Conservation (phyloP, 2,113 vertebrate genomes). For the Apistogramma diplotaenia region DNA sequence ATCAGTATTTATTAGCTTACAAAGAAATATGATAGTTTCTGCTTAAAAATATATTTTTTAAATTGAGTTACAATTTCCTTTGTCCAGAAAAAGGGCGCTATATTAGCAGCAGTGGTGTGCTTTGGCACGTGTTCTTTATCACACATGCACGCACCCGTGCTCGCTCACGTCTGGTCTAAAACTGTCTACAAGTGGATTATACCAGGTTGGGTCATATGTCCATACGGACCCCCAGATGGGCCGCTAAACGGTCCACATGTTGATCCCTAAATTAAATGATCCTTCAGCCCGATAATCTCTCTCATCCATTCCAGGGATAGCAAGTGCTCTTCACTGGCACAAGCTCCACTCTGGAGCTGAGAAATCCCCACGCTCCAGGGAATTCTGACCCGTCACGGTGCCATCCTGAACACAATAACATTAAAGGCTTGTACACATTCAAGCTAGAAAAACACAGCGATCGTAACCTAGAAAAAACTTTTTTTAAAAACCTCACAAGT, state of each 20-base stretch:
- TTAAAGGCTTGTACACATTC: not conserved
- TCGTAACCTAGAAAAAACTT: not conserved
- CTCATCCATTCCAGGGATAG: constrained; percentile 65
- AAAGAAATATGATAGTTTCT: too few relatives aligned
- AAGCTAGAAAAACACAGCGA: not conserved
- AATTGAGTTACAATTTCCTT: not conserved
- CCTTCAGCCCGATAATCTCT: constrained; percentile 69
- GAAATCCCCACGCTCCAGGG: constrained; percentile 48
- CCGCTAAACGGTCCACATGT: constrained; percentile 59
- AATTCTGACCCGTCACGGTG: constrained; percentile 19
- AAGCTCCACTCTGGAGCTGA: constrained; percentile 16
- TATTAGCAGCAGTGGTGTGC: not conserved
- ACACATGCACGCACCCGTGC: not conserved
- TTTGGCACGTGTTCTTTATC: not conserved
- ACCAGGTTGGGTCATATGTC: constrained; percentile 47
- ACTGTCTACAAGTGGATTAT: constrained; percentile 33
- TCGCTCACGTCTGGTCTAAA: not conserved
- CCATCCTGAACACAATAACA: not conserved
- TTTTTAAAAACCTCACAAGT: not conserved
- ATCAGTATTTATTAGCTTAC: too few relatives aligned
- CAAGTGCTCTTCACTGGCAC: constrained; percentile 13
- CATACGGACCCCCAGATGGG: constrained; percentile 65
- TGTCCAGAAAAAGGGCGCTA: not conserved
- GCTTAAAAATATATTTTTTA: not conserved
- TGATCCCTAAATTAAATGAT: constrained; percentile 73